Base-by-base conservation (phyloP, 2,113 vertebrate species). In the Odontesthes bonariensis region DNA sequence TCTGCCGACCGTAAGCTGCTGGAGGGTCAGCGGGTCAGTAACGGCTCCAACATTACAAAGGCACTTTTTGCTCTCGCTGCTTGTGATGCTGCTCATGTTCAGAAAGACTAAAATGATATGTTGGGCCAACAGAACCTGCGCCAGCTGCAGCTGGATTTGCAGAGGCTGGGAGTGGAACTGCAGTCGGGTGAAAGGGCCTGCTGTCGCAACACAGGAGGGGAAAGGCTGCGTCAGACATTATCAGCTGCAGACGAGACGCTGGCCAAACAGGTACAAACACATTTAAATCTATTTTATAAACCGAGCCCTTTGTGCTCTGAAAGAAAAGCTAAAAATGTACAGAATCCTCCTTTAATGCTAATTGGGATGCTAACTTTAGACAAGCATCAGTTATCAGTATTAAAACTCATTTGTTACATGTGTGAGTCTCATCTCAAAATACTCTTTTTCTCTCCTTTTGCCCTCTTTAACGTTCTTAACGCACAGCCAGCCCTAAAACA, bases 171-270 rank as follows among this genome's bases (percentile, higher is more conserved):
- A 0, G 7, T 84, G 8, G 94, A 93, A 56, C 94, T 99, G 66
- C 97, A 97, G 90, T 92, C 96, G 19, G 96, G 96, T 12, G 97
- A 96, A 86, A 89, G 97, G 65, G 96, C 96, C 0, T 99, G 98
- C 80, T 99, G 98, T 79, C 96, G 96, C 76, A 97, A 96, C 75
- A 98, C 97, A 0, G 95, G 95, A 5, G 97, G 96, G 22, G 96
- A 96, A 35, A 95, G 88, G 58, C 95, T 99, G 55, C 95, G 96
- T 0, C 95, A 95, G 31, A 91, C 94, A 2, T 92, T 99, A 32
- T 69, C 73, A 4, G 86, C 38, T 0, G 97, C 97, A 23, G 96
- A 99, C 76, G 94, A 95, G 23, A 97, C 95, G 38, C 91, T 99
- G 19, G 81, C 82, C 46, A 96, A 96, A 93, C 98, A 99, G 96